phyloP scores from a whole-genome alignment of 2,797 vertebrate genomes.

The Neosilurus hyrtlii region DNA sequence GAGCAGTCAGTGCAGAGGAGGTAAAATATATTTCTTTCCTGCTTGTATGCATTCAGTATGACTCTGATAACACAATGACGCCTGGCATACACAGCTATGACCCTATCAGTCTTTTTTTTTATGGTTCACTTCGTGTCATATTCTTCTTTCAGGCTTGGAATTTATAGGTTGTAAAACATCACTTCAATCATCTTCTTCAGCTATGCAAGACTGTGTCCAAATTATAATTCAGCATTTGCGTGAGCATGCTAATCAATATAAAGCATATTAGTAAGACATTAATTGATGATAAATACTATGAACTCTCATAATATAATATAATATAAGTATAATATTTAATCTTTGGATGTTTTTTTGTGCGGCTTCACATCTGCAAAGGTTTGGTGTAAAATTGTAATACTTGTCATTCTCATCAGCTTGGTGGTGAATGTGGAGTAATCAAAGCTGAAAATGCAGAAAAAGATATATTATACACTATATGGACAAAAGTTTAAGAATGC shows the following conservation, averaged over 20 bases:
- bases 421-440: background rate
- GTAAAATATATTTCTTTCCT: slow-evolving; percentile 33
- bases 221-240: background rate
- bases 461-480: too few species aligned
- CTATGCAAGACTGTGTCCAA: background rate
- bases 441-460: background rate
- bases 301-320: background rate
- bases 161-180: slow-evolving; percentile 10
- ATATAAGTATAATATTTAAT: background rate
- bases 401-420: background rate
- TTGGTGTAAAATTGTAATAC: background rate
- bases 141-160: slow-evolving; percentile 4
- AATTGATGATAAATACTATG: background rate
- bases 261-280: background rate
- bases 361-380: background rate
- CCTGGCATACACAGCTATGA: background rate
- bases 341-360: background rate
- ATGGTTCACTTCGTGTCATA: background rate
- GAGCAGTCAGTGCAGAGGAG: slow-evolving; percentile 23
- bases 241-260: background rate
- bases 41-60: slow-evolving; percentile 5
- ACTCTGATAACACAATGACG: slow-evolving; percentile 13
- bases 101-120: slow-evolving; percentile 9
- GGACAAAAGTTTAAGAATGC: too few species aligned
- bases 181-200: background rate